Evolutionary conservation across 1,140 invertebrate genomes (phyloP), one percentile per base, ranked within the genome.

Genomic region (Muscidifurax raptorellus): DNA sequence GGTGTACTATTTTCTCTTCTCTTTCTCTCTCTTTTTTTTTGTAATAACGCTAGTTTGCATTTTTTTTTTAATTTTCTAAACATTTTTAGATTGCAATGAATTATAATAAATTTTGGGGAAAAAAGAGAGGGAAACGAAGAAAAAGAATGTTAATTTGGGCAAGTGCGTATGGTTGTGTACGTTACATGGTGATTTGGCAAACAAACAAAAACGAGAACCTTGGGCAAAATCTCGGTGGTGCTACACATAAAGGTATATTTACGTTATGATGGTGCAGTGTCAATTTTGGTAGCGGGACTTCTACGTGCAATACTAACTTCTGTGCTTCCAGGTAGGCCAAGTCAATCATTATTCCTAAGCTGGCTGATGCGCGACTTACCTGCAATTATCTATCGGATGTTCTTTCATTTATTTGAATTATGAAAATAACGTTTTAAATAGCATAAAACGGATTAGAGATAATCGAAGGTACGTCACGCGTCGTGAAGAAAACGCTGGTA

Each of bases 241-340:
- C 90, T 90, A 89, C 90, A 90, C 90, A 90, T 86, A 90, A 90
- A 89, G 52, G 85, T 86, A 86, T 85, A 88, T 90, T 90, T 90
- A 91, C 91, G 90, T 92, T 91, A 91, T 87, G 91, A 92, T 92
- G 92, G 92, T 93, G 91, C 92, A 93, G 92, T 92, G 91, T 93
- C 91, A 88, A 93, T 93, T 91, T 90, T 93, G 92, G 92, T 93
- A 93, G 92, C 92, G 92, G 92, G 92, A 92, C 90, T 90, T 88
- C 92, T 92, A 92, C 92, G 91, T 91, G 90, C 89, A 93, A 93
- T 93, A 93, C 92, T 93, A 93, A 93, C 92, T 93, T 93, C 92
- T 93, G 92, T 93, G 92, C 92, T 93, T 93, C 89, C 91, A 93
- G 92, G 92, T 93, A 93, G 92, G 92, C 92, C 92, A 93, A 93